phyloP scores from a whole-genome alignment of 2,888 invertebrate genomes.

The Eretmocerus hayati region DNA sequence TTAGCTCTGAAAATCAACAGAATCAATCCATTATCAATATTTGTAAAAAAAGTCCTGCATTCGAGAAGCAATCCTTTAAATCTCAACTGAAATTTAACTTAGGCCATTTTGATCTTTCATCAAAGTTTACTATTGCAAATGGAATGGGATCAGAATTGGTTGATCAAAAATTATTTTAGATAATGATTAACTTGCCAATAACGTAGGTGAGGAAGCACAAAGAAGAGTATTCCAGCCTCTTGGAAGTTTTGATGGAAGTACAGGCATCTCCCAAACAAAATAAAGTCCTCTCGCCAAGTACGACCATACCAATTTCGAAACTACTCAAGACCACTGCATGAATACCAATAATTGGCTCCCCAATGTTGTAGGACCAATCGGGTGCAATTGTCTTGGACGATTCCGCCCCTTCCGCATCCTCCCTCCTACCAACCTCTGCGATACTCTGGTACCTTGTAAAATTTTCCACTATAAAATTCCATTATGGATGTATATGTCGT shows the following conservation, averaged over 20 bases:
- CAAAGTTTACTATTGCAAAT: no score
- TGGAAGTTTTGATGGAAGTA: slow-evolving; percentile 65
- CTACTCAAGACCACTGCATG: slow-evolving; percentile 57
- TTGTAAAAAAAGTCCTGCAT: no score
- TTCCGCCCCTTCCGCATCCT: slow-evolving; percentile 37
- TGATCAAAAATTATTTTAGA: no score
- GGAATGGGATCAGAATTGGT: no score
- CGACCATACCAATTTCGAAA: slow-evolving; percentile 65
- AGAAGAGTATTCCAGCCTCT: slow-evolving; percentile 78
- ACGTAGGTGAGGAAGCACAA: slow-evolving; percentile 68
- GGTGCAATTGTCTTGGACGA: slow-evolving; percentile 54
- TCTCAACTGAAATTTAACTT: no score
- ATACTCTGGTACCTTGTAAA: slow-evolving; percentile 44
- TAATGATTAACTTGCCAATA: slow-evolving; percentile 41
- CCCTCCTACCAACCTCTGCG: slow-evolving; percentile 41
- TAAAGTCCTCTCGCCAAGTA: slow-evolving; percentile 79
- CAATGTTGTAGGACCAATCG: slow-evolving; percentile 79
- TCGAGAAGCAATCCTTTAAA: no score
- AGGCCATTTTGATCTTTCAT: no score
- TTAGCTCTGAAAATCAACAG: no score
- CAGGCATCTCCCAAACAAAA: slow-evolving; percentile 76
- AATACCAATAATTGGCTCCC: slow-evolving; percentile 65
- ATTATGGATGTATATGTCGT: no score
- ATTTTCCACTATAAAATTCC: no score
- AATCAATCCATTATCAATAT: no score